Evolutionary conservation across 2,888 invertebrate species (phyloP), one percentile per base, ranked within the genome.

Genomic region (Lutraria lutraria): DNA sequence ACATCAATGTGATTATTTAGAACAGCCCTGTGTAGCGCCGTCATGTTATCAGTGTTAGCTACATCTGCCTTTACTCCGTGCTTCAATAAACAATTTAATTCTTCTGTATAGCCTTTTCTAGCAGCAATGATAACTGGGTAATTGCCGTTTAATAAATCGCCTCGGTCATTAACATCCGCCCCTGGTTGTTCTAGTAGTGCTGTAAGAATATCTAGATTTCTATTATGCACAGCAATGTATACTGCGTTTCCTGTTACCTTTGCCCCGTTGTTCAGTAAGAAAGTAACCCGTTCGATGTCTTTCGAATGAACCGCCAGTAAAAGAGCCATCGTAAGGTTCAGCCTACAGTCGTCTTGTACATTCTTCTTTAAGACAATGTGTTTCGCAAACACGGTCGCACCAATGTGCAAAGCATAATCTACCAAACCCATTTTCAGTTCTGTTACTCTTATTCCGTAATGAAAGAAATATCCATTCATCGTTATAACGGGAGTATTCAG

Each of bases 1-100:
- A 91, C 31, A 15, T 86, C 86, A n/a, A 34, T n/a, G 6, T 81
- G 85, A 60, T 83, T 83, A 34, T 86, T 86, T 10, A 81, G 43
- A 34, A 91, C 56, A 12, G 91, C 91, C 68, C 86, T 88, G 53
- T 88, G 84, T 31, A 88, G 53, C 29, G 85, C 88, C 19, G 88
- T 83, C 53, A 85, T 31, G 10, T 84, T 81, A 53, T 60, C 80
- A 19, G 60, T 53, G 29, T 84, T 88, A n/a, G 80, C 56, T 15
- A 81, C 68, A 25, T n/a, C 29, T 15, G 81, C 21, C 53, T 85
- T 31, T 53, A 80, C 84, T 15, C 81, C 81, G 52, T 21, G 53
- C 10, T 63, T 63, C 29, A 88, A 80, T 52, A 88, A 52, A 31
- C 88, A 88, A 29, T 60, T 53, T 3, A 88, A 84, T 8, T 81